A percentile compares a stretch with the other conserved stretches of the same genome.
Conservation (phyloP, 2,888 invertebrate genomes). For the Tuberolachnus salignus region DNA sequence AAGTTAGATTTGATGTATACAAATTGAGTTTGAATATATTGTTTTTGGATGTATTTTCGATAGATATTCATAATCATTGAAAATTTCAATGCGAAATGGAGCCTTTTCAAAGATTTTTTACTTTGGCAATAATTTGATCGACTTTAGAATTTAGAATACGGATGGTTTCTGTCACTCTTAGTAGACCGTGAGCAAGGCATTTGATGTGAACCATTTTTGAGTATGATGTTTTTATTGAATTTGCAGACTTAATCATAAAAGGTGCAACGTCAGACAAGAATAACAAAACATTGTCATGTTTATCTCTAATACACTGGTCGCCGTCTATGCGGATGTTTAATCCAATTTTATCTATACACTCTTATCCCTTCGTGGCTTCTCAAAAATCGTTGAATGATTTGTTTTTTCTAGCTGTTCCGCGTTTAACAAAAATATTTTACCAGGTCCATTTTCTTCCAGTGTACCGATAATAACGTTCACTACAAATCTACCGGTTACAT, state of each 20-base stretch:
- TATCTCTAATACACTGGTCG: too few species aligned
- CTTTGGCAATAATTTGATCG: constrained; percentile 11
- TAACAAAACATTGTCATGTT: constrained; percentile 23
- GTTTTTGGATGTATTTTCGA: constrained; percentile 21
- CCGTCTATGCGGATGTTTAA: too few species aligned
- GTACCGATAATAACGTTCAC: too few species aligned
- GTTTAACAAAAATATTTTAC: too few species aligned
- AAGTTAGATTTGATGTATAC: too few species aligned
- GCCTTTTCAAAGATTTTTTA: constrained; percentile 1
- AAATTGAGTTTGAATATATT: constrained; percentile 40
- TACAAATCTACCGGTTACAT: too few species aligned
- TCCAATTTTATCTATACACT: too few species aligned
- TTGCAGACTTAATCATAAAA: constrained; percentile 8
- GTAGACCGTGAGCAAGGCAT: constrained; percentile 2
- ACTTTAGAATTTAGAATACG: constrained; percentile 13
- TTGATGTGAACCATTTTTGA: not conserved
- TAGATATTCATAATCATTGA: constrained; percentile 1
- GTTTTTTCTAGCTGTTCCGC: too few species aligned
- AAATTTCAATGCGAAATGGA: constrained; percentile 4
- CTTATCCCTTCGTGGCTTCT: too few species aligned
- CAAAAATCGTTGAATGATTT: too few species aligned
- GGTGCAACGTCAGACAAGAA: constrained; percentile 20
- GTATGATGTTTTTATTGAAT: constrained; percentile 17
- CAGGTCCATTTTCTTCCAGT: too few species aligned
- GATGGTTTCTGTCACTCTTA: not conserved